Base-by-base conservation (phyloP, 2,888 invertebrate species). In the Parochlus steinenii region DNA sequence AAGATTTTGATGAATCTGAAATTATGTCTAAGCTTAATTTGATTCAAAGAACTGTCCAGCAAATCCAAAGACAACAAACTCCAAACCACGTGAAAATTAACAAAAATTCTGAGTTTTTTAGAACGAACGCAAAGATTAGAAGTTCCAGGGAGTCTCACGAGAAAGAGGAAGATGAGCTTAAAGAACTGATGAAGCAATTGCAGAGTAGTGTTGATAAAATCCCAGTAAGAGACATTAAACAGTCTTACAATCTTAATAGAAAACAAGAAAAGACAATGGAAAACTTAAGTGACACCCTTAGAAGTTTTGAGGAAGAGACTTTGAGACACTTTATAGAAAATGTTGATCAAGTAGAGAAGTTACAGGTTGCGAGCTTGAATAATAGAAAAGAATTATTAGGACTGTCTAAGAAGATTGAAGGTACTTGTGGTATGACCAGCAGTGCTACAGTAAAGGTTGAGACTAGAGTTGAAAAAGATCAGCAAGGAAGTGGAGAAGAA, bases 251-350 rank as follows among this genome's bases (percentile, higher is more conserved):
- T 14, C 49, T 53, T 8, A 48, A 47, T 33, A 49, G 48, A 40
- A 46, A 49, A 27, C 49, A 48, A 12, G 45, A 44, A n/a, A 46
- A 47, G 37, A 42, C 45, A 30, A 41, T 62, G 27, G 54, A 58
- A 20, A 47, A 51, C 11, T 43, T 62, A 22, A 45, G 51, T 27
- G 47, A 47, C 22, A 43, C 47, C 15, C 37, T 56, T 3, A 44
- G 43, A 16, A 42, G 45, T 15, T 48, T 56, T 30, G 52, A 56
- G 22, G 50, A 54, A 28, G 46, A 49, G n/a, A 50, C 55, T 3
- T 26, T 48, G 6, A 41, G 47, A 11, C 43, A 51, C 25, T 48
- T 45, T 25, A 46, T 48, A 23, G 43, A 44, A 10, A 45, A 46
- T 15, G 40, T 42, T 6, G 41, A 44, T 32, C 43, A 49, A 25